Evolutionary conservation across 2,888 invertebrate genomes (phyloP), one percentile per base, ranked within the genome.

Genomic region (Poecilus cupreus): DNA sequence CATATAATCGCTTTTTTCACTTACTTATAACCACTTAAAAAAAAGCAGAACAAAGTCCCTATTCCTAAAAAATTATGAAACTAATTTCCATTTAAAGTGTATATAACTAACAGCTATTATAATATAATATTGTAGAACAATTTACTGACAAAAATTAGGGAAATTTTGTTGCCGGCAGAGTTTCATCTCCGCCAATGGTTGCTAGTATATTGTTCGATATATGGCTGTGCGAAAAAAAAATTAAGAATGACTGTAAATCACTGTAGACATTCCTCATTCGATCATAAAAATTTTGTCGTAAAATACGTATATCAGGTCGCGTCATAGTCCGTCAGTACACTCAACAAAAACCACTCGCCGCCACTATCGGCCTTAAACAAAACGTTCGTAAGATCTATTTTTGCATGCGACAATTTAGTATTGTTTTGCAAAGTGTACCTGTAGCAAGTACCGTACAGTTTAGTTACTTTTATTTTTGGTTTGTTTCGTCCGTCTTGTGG

Each of bases 221-320:
- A 68, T 18, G 18, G 32, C 32, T 32, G 64, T 37, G 16, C 64
- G 37, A 68, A 60, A 68, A 68, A 76, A 70, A 79, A 46, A 79
- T 49, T 51, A 46, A 79, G 32, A 49, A 70, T 79, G 79, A 70
- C 49, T 64, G 68, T 79, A 79, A 79, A 79, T 79, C 79, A 79
- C 51, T 49, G 11, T 10, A 37, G 32, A 79, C 79, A 64, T 79
- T 79, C 64, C 32, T 79, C 79, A 79, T 68, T 70, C 37, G 79
- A 79, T 79, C 79, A 79, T 79, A 79, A 79, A 79, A 79, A 37
- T 79, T 46, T 79, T 79, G 79, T 79, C 79, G 79, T 79, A 79
- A 79, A 79, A 68, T 79, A 49, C 18, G 79, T 79, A 79, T 79
- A 64, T 68, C 79, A 79, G 68, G 79, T 79, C 79, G 51, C 60